Evolutionary conservation across 2,888 invertebrate genomes (phyloP), one percentile per base, ranked within the genome.

Genomic region (Cryptophagus acutangulus): DNA sequence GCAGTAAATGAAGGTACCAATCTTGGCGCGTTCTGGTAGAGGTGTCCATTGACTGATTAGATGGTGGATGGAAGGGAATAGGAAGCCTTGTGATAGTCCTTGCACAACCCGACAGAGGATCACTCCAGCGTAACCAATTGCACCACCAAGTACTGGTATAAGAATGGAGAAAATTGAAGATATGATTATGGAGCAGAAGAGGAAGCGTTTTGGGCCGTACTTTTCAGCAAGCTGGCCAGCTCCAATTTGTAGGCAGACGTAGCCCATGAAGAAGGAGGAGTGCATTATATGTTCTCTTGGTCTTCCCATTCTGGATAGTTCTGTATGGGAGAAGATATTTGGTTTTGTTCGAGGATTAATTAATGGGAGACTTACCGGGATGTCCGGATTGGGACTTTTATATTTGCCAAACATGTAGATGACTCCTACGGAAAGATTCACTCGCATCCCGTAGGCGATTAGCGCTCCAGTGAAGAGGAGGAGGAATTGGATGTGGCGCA

Each of bases 181-280:
- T 2, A 81, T 59, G 0, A 71, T 51, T 17, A 84, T 72, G 0
- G 81, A 70, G 0, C 69, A 57, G 0, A 72, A 69, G 12, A 84
- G 68, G n/a, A 89, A 72, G 33, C 76, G 69, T 60, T 85, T 85
- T 0, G 86, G 84, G 0, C 92, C 91, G 62, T 80, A 79, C 2
- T 73, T 72, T 53, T 82, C 80, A 0, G 87, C 84, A 34, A 92
- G 63, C 46, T 82, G 74, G 0, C 84, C 82, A 0, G 79, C 78
- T 0, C 82, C 82, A 1, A 87, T 66, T 65, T 87, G 87, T 9
- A 82, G 78, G 2, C 82, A 50, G 1, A 84, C 74, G 60, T 87
- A 87, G 1, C 87, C 87, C 84, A 84, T 84, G 65, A 86, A 86
- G 66, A 86, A 87, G 0, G 86, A 82, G 9, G 84, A 84, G 2